A percentile compares a stretch with the other conserved stretches of the same genome.
These are phyloP conservation scores for Galemys pyrenaicus DNA, from an alignment of 2,113 vertebrate genomes.

Conservation along the genomic window DNA sequence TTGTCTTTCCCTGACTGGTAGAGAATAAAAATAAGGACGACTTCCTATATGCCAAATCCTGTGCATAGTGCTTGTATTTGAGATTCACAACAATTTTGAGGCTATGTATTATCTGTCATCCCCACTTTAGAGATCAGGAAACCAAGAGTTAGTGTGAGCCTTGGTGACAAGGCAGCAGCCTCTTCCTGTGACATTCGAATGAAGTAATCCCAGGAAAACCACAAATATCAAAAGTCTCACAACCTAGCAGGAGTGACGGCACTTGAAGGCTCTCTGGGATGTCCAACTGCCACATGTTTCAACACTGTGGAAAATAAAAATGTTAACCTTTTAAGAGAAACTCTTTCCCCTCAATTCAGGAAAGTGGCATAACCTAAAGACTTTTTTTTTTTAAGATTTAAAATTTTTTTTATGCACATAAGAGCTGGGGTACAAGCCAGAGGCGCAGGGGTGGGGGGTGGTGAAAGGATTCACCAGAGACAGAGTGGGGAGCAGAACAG, in stretches of 20 bases:
- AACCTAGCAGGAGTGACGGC: not conserved
- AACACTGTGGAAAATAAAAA: not conserved
- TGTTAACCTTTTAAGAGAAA: conserved; percentile 50
- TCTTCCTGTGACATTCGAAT: not conserved
- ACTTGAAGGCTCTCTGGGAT: not conserved
- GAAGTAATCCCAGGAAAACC: not conserved
- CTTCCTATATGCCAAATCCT: not conserved
- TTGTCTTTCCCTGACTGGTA: not conserved
- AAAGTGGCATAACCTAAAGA: conserved; percentile 23
- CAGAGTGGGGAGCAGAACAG: no score
- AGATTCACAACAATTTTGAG: not conserved
- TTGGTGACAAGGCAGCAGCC: not conserved
- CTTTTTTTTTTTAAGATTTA: no score
- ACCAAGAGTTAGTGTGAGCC: not conserved
- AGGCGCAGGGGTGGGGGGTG: no score
- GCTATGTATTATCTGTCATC: not conserved
- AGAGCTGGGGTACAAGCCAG: no score
- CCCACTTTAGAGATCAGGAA: not conserved
- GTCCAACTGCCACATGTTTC: not conserved
- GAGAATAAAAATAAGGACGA: not conserved
- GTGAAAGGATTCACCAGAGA: no score
- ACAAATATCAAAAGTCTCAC: not conserved
- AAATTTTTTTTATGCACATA: no score
- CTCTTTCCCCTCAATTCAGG: conserved; percentile 3
- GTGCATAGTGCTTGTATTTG: not conserved